phyloP scores from a whole-genome alignment of 2,797 vertebrate genomes.

The Coccyzus lansbergi region DNA sequence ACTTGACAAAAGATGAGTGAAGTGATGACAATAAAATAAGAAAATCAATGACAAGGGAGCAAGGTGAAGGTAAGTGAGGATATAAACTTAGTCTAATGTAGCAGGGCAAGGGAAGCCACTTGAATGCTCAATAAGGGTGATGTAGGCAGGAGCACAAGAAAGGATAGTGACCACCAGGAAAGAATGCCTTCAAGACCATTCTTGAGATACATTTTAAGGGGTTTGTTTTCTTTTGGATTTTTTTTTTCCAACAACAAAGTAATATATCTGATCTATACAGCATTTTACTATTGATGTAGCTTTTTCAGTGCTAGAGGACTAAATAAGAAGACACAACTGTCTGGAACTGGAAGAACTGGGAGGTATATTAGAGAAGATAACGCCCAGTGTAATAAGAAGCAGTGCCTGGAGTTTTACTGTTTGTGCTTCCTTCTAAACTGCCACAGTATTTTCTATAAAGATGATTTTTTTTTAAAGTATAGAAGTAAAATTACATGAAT shows the following conservation, averaged over 20 bases:
- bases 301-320: not conserved
- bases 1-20: not conserved
- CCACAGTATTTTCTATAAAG: not conserved
- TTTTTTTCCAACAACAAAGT: not conserved
- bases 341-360: not conserved
- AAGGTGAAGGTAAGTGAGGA: not conserved
- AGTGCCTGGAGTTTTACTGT: not conserved
- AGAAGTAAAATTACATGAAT: not conserved
- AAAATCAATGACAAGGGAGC: not conserved
- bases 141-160: not conserved
- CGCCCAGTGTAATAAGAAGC: not conserved
- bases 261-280: not conserved
- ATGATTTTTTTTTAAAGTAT: not conserved
- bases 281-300: rapidly evolving
- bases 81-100: not conserved
- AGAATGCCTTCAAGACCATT: not conserved
- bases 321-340: not conserved
- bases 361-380: not conserved
- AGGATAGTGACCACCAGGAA: not conserved
- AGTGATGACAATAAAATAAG: not conserved
- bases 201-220: not conserved
- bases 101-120: not conserved
- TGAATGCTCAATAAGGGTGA: not conserved
- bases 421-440: not conserved
- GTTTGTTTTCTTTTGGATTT: too few relatives aligned